These are phyloP conservation scores for Archivesica marissinica DNA, from an alignment of 1,140 invertebrate genomes.

Conservation along the genomic window DNA sequence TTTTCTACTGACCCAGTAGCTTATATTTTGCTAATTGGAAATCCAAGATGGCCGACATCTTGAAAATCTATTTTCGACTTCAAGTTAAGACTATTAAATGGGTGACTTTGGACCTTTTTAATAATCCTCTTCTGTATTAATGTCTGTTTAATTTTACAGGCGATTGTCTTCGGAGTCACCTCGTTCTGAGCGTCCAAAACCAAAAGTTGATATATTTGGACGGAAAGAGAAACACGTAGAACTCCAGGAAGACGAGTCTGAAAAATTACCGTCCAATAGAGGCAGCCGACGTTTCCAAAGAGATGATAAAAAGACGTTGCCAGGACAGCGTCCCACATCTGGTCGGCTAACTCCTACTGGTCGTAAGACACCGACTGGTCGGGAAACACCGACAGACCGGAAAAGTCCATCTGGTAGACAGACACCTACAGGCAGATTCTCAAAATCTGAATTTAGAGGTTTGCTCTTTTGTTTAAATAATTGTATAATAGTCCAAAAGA, in stretches of 20 bases:
- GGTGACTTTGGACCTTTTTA: too few relatives aligned
- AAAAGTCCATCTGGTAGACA: constrained; percentile 13
- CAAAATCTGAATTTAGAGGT: constrained; percentile 26
- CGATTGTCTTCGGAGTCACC: constrained; percentile 47
- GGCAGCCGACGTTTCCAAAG: background rate
- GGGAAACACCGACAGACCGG: constrained; percentile 35
- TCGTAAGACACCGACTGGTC: constrained; percentile 35
- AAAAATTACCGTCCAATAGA: constrained; percentile 1
- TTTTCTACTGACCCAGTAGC: too few relatives aligned
- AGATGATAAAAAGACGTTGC: background rate
- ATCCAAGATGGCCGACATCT: too few relatives aligned
- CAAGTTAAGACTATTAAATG: too few relatives aligned
- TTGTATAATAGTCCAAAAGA: too few relatives aligned
- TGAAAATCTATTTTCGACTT: too few relatives aligned
- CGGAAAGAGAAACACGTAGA: constrained; percentile 34
- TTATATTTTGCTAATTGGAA: too few relatives aligned
- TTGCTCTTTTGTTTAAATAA: too few relatives aligned
- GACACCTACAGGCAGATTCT: constrained; percentile 5
- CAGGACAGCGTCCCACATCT: background rate
- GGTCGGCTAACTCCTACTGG: constrained; percentile 34
- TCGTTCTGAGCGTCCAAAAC: constrained; percentile 26
- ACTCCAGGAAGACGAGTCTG: background rate
- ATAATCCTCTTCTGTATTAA: too few relatives aligned
- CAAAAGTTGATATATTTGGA: constrained; percentile 57
- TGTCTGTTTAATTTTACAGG: background rate